phyloP scores from a whole-genome alignment of 1,140 invertebrate genomes.

The Pseudobourletiella spinata region DNA sequence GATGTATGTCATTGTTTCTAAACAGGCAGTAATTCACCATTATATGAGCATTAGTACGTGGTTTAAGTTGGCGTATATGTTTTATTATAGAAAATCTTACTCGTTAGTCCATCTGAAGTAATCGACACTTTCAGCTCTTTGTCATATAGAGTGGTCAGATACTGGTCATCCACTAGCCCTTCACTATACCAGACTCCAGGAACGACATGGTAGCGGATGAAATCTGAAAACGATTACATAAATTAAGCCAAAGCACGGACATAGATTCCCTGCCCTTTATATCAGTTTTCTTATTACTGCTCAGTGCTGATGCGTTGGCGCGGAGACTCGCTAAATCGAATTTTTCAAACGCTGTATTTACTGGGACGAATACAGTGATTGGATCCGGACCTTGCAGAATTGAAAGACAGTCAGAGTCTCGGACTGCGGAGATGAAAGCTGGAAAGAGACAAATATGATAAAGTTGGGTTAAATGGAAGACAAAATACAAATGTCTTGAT shows the following conservation, averaged over 20 bases:
- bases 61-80: background rate
- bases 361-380: constrained; percentile 23
- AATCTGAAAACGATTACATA: constrained; percentile 20
- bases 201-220: constrained; percentile 32
- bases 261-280: background rate
- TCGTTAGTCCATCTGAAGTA: constrained; percentile 21
- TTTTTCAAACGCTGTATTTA: constrained; percentile 10
- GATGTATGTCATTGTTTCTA: constrained; percentile 34
- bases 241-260: background rate
- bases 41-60: background rate
- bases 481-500: background rate
- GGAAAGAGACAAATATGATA: background rate
- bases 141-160: constrained; percentile 25
- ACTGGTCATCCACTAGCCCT: constrained; percentile 27
- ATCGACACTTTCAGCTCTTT: constrained; percentile 30
- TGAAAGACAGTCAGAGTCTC: background rate
- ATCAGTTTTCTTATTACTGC: background rate
- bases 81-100: constrained; percentile 19
- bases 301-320: background rate
- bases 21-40: background rate
- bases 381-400: constrained; percentile 11
- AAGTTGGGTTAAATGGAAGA: too few species aligned
- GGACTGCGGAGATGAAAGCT: constrained; percentile 14
- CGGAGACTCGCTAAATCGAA: background rate
- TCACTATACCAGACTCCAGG: constrained; percentile 31